These are phyloP conservation scores for Turdus rufiventris DNA, from an alignment of 2,113 vertebrate species.

Conservation along the genomic window DNA sequence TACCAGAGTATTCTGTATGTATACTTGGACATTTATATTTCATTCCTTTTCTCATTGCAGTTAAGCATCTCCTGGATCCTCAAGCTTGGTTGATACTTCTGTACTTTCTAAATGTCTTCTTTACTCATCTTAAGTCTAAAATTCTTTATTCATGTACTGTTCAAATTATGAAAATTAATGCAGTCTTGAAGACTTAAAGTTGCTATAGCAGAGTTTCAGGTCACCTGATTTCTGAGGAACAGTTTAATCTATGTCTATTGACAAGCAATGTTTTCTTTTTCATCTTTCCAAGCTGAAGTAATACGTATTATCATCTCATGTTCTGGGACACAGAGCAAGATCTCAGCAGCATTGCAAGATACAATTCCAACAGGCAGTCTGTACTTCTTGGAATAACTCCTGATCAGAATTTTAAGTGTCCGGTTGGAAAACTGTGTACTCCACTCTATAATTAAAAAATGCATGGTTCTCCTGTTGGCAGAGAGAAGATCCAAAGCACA, in stretches of 20 bases:
- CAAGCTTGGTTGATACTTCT: background rate
- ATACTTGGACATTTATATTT: background rate
- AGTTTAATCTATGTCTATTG: background rate
- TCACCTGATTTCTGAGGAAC: background rate
- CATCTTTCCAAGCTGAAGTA: background rate
- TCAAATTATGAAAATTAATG: background rate
- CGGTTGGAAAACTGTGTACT: background rate
- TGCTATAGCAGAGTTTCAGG: background rate
- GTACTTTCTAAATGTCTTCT: background rate
- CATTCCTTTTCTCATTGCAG: background rate
- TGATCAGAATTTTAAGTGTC: background rate
- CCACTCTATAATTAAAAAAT: background rate
- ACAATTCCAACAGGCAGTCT: background rate
- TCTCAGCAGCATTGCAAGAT: background rate
- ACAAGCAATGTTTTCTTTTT: background rate
- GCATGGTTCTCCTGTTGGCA: background rate
- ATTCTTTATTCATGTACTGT: background rate
- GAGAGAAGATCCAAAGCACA: background rate
- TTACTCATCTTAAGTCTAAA: background rate
- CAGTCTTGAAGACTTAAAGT: background rate
- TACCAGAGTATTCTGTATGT: background rate
- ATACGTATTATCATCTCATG: background rate
- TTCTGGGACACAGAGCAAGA: background rate
- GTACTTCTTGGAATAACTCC: background rate
- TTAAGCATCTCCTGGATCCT: background rate